Percentiles rank a stretch among this genome's conserved stretches.
phyloP scores from a whole-genome alignment of 2,888 invertebrate species.

The Pyralis farinalis region DNA sequence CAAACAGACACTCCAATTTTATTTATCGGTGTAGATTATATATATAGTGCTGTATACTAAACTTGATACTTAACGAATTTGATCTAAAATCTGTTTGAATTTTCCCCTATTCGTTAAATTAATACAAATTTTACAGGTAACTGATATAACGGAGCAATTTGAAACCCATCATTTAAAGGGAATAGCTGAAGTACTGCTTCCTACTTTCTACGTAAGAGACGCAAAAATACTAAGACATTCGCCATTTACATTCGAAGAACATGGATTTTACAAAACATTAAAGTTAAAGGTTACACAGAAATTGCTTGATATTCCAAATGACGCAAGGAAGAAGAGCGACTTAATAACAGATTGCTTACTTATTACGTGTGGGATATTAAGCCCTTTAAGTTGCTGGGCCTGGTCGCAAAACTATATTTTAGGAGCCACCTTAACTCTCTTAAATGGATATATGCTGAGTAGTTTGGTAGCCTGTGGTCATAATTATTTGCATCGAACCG shows the following conservation, averaged over 20 bases:
- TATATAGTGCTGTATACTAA: too few relatives aligned
- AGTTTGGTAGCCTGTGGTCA: slow-evolving; percentile 83
- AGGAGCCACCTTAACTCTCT: slow-evolving; percentile 39
- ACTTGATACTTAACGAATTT: too few relatives aligned
- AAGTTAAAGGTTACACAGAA: slow-evolving; percentile 81
- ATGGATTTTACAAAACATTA: slow-evolving; percentile 89
- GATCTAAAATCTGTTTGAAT: too few relatives aligned
- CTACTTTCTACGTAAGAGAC: slow-evolving; percentile 84
- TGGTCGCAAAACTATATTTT: slow-evolving; percentile 42
- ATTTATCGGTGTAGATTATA: too few relatives aligned
- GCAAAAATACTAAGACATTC: slow-evolving; percentile 83
- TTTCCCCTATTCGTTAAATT: too few relatives aligned
- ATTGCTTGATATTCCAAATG: slow-evolving; percentile 73
- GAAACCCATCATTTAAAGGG: slow-evolving; percentile 82
- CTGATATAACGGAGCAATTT: slow-evolving; percentile 84
- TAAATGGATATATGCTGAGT: slow-evolving; percentile 43
- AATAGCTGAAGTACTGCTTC: slow-evolving; percentile 81
- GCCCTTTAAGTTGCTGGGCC: slow-evolving; percentile 49
- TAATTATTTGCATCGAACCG: slow-evolving; percentile 89
- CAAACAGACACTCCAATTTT: too few relatives aligned
- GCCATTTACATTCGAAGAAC: slow-evolving; percentile 86
- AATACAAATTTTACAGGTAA: slow-evolving; percentile 66
- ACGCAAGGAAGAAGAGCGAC: slow-evolving; percentile 52
- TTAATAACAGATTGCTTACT: slow-evolving; percentile 46
- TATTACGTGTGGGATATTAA: slow-evolving; percentile 35